These are phyloP conservation scores for Cossypha caffra DNA, from an alignment of 2,797 vertebrate species.

Conservation along the genomic window DNA sequence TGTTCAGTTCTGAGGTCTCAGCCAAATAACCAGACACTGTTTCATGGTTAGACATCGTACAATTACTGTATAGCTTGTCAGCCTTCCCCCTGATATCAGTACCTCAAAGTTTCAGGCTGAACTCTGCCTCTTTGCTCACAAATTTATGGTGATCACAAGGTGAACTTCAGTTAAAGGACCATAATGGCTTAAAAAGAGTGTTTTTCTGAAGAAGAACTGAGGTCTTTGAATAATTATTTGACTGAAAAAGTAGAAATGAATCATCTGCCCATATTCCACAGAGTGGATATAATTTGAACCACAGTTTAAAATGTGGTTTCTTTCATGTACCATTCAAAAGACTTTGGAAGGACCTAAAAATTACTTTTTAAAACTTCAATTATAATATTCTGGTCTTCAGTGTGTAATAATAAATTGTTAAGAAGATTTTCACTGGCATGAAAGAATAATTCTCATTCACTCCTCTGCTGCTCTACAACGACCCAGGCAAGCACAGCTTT, in stretches of 20 bases:
- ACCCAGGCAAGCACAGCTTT: accelerated
- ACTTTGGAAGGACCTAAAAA: background rate
- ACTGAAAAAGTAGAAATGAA: background rate
- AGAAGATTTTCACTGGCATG: background rate
- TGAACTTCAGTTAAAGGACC: background rate
- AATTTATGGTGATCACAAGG: background rate
- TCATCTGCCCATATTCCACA: background rate
- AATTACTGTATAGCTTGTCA: background rate
- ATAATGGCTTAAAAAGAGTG: background rate
- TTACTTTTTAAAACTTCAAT: background rate
- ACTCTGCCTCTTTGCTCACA: background rate
- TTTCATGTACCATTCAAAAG: background rate
- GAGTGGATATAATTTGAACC: background rate
- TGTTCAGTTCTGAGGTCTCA: background rate
- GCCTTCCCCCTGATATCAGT: background rate
- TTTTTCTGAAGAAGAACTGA: background rate
- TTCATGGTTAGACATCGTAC: background rate
- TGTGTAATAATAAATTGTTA: background rate
- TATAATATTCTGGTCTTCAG: background rate
- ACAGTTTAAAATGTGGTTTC: background rate
- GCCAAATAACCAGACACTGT: background rate
- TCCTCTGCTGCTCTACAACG: background rate
- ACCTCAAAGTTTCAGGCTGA: background rate
- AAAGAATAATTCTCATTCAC: background rate
- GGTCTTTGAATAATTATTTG: background rate